A percentile compares a stretch with the other conserved stretches of the same genome.
Conservation (phyloP, 2,888 invertebrate species). For the Hydrotaea cyrtoneurina region DNA sequence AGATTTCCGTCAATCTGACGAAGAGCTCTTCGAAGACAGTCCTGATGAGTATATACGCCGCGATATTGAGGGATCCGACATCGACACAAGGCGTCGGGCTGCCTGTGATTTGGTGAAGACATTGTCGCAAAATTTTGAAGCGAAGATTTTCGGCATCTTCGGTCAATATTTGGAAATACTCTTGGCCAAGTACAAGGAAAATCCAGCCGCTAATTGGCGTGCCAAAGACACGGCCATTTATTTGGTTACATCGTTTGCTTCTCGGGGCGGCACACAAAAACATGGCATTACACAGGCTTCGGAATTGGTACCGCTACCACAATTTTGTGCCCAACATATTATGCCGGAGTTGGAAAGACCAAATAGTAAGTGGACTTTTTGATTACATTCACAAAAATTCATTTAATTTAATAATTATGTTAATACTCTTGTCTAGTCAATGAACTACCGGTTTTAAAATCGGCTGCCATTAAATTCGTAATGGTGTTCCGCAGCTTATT, state of each 20-base stretch:
- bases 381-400: not conserved
- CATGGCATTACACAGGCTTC: slow-evolving; percentile 96
- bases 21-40: slow-evolving; percentile 98
- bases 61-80: slow-evolving; percentile 99
- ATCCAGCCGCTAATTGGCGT: slow-evolving; percentile 91
- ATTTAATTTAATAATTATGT: not conserved
- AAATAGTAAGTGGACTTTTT: slow-evolving; percentile 82
- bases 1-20: slow-evolving; percentile 96
- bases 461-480: slow-evolving; percentile 97
- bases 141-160: slow-evolving; percentile 92
- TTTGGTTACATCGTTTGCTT: slow-evolving; percentile 96
- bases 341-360: slow-evolving; percentile 90
- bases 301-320: slow-evolving; percentile 92
- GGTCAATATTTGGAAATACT: slow-evolving; percentile 87
- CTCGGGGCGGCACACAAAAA: slow-evolving; percentile 92
- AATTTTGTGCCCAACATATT: slow-evolving; percentile 94
- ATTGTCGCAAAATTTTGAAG: slow-evolving; percentile 92
- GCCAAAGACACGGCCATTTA: slow-evolving; percentile 98
- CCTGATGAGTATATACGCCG: slow-evolving; percentile 97
- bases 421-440: slow-evolving; percentile 84
- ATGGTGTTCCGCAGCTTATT: slow-evolving; percentile 97
- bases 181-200: slow-evolving; percentile 87
- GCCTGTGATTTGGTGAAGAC: slow-evolving; percentile 98
- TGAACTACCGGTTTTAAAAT: slow-evolving; percentile 94
- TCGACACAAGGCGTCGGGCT: slow-evolving; percentile 96